A percentile compares a stretch with the other conserved stretches of the same genome.
Conservation (phyloP, 2,113 vertebrate genomes). For the Pantherophis guttatus region DNA sequence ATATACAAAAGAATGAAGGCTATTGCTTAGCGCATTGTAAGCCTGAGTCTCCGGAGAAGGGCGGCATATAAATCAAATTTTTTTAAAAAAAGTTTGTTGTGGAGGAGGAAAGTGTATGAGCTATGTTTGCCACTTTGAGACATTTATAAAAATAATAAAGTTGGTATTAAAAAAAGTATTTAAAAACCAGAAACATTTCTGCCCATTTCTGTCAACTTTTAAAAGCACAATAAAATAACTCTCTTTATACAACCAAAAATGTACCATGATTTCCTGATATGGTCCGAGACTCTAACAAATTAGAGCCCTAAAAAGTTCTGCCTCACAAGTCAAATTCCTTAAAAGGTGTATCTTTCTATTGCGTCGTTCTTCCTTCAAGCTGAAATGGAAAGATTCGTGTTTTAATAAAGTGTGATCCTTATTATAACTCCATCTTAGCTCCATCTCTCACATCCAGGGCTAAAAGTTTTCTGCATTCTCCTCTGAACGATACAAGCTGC, state of each 20-base stretch:
- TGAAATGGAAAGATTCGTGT: not conserved
- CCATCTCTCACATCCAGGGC: not conserved
- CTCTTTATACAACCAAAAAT: not conserved
- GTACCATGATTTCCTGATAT: not conserved
- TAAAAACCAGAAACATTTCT: not conserved
- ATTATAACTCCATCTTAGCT: not conserved
- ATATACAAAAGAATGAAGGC: too few species aligned
- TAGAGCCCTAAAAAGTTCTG: not conserved
- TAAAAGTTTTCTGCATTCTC: not conserved
- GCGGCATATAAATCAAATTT: too few species aligned
- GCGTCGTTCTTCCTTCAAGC: not conserved
- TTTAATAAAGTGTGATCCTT: not conserved
- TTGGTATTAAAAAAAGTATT: not conserved
- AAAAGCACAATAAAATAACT: not conserved
- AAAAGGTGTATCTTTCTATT: not conserved
- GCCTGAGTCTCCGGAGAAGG: too few species aligned
- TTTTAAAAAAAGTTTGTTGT: not conserved
- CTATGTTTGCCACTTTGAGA: not conserved
- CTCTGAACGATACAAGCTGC: not conserved
- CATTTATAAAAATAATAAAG: not conserved
- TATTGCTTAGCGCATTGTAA: too few species aligned
- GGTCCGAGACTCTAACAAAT: not conserved
- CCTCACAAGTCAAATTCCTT: not conserved
- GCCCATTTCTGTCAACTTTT: not conserved
- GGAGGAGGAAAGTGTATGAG: not conserved